Percentiles rank a stretch among this genome's conserved stretches.
These are phyloP conservation scores for Acrobasis suavella DNA, from an alignment of 2,888 invertebrate species.

Conservation along the genomic window DNA sequence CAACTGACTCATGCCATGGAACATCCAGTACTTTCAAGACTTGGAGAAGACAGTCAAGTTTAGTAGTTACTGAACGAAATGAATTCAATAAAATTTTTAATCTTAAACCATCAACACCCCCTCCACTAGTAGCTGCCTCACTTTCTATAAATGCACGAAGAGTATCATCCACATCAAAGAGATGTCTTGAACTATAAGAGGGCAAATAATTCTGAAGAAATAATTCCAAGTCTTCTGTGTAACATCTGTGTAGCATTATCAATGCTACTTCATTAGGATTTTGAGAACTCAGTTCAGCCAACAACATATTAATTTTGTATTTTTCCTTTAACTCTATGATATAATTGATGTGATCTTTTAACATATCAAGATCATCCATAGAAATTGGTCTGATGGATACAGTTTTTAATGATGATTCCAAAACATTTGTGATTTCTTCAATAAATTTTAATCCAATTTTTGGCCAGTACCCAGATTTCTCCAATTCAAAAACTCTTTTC, in stretches of 20 bases:
- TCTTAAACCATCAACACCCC: constrained; percentile 65
- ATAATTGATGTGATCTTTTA: constrained; percentile 66
- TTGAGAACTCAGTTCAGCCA: constrained; percentile 68
- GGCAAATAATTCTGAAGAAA: constrained; percentile 70
- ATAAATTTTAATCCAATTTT: constrained; percentile 76
- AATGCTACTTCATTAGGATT: constrained; percentile 69
- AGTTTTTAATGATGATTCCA: constrained; percentile 64
- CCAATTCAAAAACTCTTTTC: constrained; percentile 69
- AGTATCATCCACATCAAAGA: constrained; percentile 71
- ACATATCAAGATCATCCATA: constrained; percentile 68
- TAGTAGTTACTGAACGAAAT: constrained; percentile 61
- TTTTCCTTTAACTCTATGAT: constrained; percentile 72
- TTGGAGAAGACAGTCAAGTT: constrained; percentile 67
- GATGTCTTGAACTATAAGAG: constrained; percentile 63
- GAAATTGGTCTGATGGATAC: constrained; percentile 67
- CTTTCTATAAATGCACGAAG: constrained; percentile 66
- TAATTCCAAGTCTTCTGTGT: constrained; percentile 70
- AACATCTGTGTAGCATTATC: constrained; percentile 75
- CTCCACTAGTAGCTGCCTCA: constrained; percentile 68
- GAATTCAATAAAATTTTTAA: constrained; percentile 63
- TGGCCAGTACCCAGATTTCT: constrained; percentile 76
- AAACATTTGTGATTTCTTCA: constrained; percentile 60
- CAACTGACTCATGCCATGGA: constrained; percentile 64
- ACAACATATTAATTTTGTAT: constrained; percentile 72
- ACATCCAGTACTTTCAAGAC: constrained; percentile 73